phyloP scores from a whole-genome alignment of 2,113 vertebrate species.

The Spizaetus ornatus region DNA sequence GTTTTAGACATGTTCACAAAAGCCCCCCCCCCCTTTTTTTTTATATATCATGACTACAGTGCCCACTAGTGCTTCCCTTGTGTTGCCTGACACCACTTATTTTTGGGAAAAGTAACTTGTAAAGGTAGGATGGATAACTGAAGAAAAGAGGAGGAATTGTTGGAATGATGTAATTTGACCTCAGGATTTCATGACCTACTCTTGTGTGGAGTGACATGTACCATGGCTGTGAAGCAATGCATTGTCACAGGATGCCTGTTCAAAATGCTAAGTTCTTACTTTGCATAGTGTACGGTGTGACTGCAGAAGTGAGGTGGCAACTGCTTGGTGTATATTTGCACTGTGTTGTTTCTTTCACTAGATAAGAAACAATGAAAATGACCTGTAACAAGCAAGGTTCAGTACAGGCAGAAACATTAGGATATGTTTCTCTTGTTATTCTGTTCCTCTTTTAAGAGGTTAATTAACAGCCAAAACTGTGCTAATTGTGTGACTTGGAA shows the following conservation, averaged over 20 bases:
- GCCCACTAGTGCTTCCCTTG: neutral
- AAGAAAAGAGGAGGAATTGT: neutral
- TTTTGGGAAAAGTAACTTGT: neutral
- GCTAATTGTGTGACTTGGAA: neutral
- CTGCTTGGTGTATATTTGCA: neutral
- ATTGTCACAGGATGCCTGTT: neutral
- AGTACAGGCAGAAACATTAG: neutral
- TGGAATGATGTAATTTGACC: neutral
- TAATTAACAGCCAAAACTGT: neutral
- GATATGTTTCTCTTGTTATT: neutral
- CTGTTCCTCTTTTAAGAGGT: neutral
- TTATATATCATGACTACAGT: neutral
- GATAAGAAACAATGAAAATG: neutral
- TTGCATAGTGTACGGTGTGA: neutral
- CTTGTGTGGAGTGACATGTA: neutral
- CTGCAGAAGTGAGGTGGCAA: neutral
- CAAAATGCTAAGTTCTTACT: neutral
- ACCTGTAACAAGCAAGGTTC: neutral
- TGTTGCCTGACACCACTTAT: neutral
- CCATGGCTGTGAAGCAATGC: neutral
- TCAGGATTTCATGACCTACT: neutral
- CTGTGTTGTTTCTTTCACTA: neutral
- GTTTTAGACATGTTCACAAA: neutral
- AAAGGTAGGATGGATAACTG: neutral
- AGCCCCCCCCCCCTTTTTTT: neutral